Evolutionary conservation across 2,797 vertebrate genomes (phyloP).

Genomic region (Loris lydekkerianus): DNA sequence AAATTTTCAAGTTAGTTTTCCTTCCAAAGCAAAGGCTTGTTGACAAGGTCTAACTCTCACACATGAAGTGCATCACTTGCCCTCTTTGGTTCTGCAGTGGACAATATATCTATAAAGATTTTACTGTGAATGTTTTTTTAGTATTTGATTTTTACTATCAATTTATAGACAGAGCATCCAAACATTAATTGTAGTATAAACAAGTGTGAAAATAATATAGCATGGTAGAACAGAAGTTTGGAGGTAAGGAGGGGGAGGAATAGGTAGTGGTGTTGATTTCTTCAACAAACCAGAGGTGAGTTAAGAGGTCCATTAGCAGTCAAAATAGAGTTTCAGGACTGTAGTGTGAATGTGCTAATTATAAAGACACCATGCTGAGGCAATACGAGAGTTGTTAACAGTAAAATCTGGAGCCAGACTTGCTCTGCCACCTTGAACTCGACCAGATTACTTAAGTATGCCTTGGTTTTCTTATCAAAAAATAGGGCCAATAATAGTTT

Average conservation of each 20-base stretch:
- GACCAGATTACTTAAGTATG: not conserved
- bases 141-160: constrained; percentile 10
- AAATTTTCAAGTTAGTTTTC: constrained; percentile 23
- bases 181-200: not conserved
- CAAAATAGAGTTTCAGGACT: not conserved
- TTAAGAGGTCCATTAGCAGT: not conserved
- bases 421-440: constrained; percentile 35
- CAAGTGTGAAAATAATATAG: constrained; percentile 35
- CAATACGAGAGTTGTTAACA: not conserved
- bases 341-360: not conserved
- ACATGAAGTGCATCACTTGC: not conserved
- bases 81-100: not conserved
- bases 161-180: not conserved
- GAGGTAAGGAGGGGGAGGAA: not conserved
- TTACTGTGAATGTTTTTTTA: constrained; percentile 7
- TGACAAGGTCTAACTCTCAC: not conserved
- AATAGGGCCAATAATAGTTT: constrained; percentile 12
- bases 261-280: not conserved
- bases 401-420: not conserved
- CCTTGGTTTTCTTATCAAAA: constrained; percentile 30
- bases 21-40: not conserved
- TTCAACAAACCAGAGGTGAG: not conserved
- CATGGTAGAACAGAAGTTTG: constrained; percentile 3
- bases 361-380: not conserved
- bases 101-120: not conserved